These are phyloP conservation scores for Anabacerthia variegaticeps DNA, from an alignment of 2,797 vertebrate genomes.

Conservation along the genomic window DNA sequence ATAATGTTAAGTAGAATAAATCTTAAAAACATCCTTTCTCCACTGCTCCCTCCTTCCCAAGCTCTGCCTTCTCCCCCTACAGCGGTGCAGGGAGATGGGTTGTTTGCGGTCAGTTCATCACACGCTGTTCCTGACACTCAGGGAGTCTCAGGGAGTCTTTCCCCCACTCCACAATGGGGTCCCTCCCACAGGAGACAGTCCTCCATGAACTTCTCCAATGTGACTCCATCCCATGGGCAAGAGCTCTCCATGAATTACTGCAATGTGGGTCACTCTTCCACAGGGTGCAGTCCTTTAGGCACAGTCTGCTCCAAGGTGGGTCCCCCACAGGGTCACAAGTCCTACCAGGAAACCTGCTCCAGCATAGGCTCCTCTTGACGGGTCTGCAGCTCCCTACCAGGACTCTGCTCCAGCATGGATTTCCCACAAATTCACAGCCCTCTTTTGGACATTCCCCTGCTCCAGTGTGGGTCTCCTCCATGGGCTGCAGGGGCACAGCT, in stretches of 20 bases:
- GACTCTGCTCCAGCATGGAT: background rate
- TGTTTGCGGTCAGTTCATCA: background rate
- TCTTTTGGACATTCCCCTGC: background rate
- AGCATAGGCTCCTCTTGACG: background rate
- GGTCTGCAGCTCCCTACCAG: background rate
- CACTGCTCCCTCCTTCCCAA: background rate
- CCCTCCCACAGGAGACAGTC: background rate
- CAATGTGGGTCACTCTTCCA: background rate
- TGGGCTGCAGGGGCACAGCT: background rate
- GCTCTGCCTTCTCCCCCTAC: background rate
- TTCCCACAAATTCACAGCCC: background rate
- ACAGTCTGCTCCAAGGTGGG: background rate
- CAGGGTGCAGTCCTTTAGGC: background rate
- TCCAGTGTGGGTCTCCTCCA: background rate
- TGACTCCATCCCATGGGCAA: background rate
- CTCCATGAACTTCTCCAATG: background rate
- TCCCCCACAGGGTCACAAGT: background rate
- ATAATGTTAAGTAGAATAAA: background rate
- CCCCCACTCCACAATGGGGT: background rate
- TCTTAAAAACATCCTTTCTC: background rate
- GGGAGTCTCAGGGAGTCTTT: background rate
- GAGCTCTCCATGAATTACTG: background rate
- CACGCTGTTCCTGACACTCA: background rate
- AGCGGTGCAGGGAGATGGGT: background rate
- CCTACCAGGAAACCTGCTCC: background rate